Conservation (phyloP, 2,888 invertebrate species). For the Agapetus fuscipes region DNA sequence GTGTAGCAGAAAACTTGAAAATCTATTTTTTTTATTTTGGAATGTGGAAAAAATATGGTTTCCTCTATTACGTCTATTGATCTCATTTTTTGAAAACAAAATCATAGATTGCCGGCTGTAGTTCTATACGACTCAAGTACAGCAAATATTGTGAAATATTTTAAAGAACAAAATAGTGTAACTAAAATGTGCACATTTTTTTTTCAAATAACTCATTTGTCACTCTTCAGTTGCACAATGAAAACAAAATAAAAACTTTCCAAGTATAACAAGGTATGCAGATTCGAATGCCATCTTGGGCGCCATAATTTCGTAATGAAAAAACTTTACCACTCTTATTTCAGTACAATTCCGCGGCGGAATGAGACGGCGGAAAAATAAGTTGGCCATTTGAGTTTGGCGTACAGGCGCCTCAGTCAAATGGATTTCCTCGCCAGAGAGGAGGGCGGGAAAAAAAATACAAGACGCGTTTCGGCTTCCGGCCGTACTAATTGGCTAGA, state of each 20-base stretch:
- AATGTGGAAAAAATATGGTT: too few relatives aligned
- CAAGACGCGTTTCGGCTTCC: neutral
- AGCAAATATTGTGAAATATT: too few relatives aligned
- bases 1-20: too few relatives aligned
- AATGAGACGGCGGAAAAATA: neutral
- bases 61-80: too few relatives aligned
- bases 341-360: neutral
- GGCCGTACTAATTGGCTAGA: neutral
- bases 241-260: neutral
- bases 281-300: neutral
- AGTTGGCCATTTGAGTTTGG: neutral
- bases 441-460: neutral
- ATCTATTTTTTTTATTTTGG: too few relatives aligned
- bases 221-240: neutral
- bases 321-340: neutral
- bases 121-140: too few relatives aligned
- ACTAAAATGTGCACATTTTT: too few relatives aligned
- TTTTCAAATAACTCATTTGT: neutral
- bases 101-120: too few relatives aligned
- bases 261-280: neutral
- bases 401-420: neutral
- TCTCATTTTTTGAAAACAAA: too few relatives aligned
- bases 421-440: neutral
- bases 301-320: neutral
- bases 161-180: too few relatives aligned